Conservation (phyloP, 2,797 vertebrate genomes). For the Anguilla anguilla region DNA sequence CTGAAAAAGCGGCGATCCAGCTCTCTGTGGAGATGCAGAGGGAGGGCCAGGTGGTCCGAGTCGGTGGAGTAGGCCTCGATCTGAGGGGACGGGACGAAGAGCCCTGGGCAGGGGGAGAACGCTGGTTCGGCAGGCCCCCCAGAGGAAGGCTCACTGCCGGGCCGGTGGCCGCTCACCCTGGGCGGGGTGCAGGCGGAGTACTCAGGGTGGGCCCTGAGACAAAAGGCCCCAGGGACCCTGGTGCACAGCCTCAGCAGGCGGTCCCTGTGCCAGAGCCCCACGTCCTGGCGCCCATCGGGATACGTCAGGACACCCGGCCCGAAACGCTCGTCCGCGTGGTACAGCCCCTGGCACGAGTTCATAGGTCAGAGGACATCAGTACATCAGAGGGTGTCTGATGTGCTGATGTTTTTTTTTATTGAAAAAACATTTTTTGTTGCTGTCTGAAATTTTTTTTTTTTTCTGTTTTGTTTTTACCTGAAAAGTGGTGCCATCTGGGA, state of each 20-base stretch:
- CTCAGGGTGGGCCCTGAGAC: constrained; percentile 66
- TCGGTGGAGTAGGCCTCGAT: constrained; percentile 73
- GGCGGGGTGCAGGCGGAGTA: constrained; percentile 47
- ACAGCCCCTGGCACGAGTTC: constrained; percentile 77
- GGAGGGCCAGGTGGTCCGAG: constrained; percentile 76
- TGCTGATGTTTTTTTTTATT: background rate
- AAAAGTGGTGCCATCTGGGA: constrained; percentile 71
- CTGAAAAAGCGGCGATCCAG: constrained; percentile 72
- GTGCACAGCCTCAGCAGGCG: constrained; percentile 76
- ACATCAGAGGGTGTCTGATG: too few species aligned
- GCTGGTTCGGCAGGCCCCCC: constrained; percentile 27
- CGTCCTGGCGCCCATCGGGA: constrained; percentile 73
- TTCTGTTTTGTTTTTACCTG: constrained; percentile 66
- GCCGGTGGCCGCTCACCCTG: constrained; percentile 25
- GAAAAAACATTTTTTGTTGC: background rate
- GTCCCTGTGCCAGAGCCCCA: constrained; percentile 81
- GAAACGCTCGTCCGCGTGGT: constrained; percentile 73
- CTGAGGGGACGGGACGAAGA: constrained; percentile 69
- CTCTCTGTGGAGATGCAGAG: constrained; percentile 63
- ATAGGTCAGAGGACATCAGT: background rate
- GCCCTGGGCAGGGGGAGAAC: constrained; percentile 56
- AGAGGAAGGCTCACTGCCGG: background rate
- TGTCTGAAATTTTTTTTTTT: background rate
- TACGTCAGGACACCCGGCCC: constrained; percentile 83
- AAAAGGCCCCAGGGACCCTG: constrained; percentile 63